Conservation (phyloP, 2,888 invertebrate species). For the Chrysolina haemoptera region DNA sequence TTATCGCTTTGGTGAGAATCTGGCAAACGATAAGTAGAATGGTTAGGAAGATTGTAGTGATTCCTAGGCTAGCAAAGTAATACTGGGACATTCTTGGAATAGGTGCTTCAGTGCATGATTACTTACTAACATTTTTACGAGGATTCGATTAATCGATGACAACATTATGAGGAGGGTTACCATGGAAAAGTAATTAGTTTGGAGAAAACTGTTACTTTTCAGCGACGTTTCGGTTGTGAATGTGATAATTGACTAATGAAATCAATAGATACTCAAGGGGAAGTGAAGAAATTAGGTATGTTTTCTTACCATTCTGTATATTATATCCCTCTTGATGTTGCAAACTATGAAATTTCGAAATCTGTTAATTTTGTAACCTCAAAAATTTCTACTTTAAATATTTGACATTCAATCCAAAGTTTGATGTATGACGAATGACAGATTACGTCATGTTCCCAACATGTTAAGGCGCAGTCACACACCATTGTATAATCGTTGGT, state of each 20-base stretch:
- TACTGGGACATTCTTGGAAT: conserved; percentile 21
- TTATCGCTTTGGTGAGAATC: conserved; percentile 72
- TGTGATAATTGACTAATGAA: conserved; percentile 14
- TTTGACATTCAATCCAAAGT: neutral
- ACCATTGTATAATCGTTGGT: too few species aligned
- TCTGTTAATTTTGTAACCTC: neutral
- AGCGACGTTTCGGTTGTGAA: conserved; percentile 15
- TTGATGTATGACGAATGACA: neutral
- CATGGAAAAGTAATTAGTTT: conserved; percentile 55
- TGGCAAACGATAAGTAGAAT: conserved; percentile 40
- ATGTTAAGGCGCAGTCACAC: neutral
- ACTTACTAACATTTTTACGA: conserved; percentile 30
- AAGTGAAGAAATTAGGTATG: conserved; percentile 34
- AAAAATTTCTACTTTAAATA: neutral
- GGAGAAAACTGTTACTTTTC: conserved; percentile 1
- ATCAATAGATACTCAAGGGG: neutral
- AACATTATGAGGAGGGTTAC: conserved; percentile 45
- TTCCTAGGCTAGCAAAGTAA: conserved; percentile 18
- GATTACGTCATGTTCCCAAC: neutral
- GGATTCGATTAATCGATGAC: conserved; percentile 21
- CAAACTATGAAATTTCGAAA: neutral
- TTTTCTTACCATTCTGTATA: conserved; percentile 44
- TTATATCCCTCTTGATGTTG: neutral
- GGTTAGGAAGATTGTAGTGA: conserved; percentile 30
- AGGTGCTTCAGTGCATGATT: conserved; percentile 18